Base-by-base conservation (phyloP, 2,888 invertebrate species). In the Coremacera marginata region DNA sequence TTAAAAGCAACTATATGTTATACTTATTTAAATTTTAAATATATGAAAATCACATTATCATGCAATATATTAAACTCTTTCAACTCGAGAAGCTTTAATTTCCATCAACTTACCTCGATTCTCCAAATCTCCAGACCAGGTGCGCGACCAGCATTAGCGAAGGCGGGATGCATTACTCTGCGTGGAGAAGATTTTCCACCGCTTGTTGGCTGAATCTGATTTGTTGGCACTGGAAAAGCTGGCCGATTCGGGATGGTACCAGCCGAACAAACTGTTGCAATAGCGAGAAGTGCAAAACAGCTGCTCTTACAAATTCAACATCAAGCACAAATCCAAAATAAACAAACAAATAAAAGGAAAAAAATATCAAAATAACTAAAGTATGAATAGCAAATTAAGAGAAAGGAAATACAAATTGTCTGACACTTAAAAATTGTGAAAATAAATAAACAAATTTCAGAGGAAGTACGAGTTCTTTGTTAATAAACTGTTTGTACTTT, bases 91-190 rank as follows among this genome's bases (percentile, higher is more conserved):
- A 4, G 8, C 37, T 37, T 37, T 37, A 37, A 31, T 4, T 31
- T 57, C 44, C 11, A 11, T 11, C 4, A n/a, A 51, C 16, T 31
- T 7, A 95, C 95, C 92, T 96, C 95, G 79, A 96, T 93, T 86
- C 95, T 92, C 95, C 95, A 95, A 83, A 95, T 92, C 89, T 94
- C 93, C 0, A 95, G 83, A 0, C 95, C 95, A 7, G 93, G 91
- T 68, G 90, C 89, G 84, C 91, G 90, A 1, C 95, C 95, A 67
- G 94, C 93, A 80, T 92, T 92, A 76, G 90, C 92, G 86, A 96
- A 96, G 4, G 94, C 95, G 78, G 93, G 90, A 83, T 93, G 92
- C 90, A 90, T 90, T 60, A 88, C 79, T 81, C 87, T 84, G 81
- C 86, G 81, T 31, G 88, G 82, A 67, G 86, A 83, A 75, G 87